Base-by-base conservation (phyloP, 1,140 invertebrate genomes). In the Drosophila eugracilis region DNA sequence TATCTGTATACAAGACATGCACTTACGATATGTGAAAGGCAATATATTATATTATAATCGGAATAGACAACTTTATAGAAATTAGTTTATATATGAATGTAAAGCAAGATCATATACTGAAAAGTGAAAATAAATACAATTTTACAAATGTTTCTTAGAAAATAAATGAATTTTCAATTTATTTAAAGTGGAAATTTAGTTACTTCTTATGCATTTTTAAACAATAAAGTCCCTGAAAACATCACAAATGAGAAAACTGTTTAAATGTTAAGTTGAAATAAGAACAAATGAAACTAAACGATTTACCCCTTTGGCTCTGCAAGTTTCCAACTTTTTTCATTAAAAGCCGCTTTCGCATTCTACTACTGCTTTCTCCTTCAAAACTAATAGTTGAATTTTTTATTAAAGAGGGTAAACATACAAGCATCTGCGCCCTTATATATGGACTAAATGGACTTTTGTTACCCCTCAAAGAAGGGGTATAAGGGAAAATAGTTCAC, bases 121-220 rank as follows among this genome's bases (percentile, higher is more conserved):
- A 24, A 26, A 14, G 55, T 21, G 65, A 32, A 70, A 32, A 70
- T 57, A 37, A 73, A 73, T 72, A 54, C 53, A 73, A 73, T 54
- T 73, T 73, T 62, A 73, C 70, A 73, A 53, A 63, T 48, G 70
- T 73, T 73, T 73, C 69, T 54, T 74, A 73, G 48, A 73, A 73
- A 72, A 72, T 54, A 10, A 15, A 22, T 1, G 3, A 45, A 45
- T 45, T 14, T 10, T 39, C n/a, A 1, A 39, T 10, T 39, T 17
- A 15, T 3, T 17, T n/a, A n/a, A n/a, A n/a, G n/a, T n/a, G n/a
- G n/a, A n/a, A n/a, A n/a, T n/a, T n/a, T n/a, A n/a, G n/a, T n/a
- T n/a, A n/a, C n/a, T n/a, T n/a, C n/a, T n/a, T n/a, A n/a, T n/a
- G n/a, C n/a, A n/a, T n/a, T n/a, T n/a, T 37, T 17, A 37, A 32